Evolutionary conservation across 1,140 invertebrate species (phyloP).

Genomic region (Cepaea nemoralis): DNA sequence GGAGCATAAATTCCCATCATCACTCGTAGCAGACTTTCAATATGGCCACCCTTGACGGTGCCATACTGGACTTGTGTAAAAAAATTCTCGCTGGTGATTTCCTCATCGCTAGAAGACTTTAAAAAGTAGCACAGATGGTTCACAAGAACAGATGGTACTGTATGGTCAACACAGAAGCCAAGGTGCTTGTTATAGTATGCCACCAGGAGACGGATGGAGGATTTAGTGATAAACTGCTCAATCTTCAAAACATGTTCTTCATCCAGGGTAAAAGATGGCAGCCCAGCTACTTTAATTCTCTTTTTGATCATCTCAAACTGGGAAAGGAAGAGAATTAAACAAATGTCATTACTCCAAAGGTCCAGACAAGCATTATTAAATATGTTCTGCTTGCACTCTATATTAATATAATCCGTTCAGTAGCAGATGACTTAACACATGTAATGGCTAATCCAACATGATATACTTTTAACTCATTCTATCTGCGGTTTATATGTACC

Average conservation of each 20-base stretch:
- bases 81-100: constrained; percentile 64
- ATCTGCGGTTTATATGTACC: too few species aligned
- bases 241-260: constrained; percentile 61
- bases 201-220: constrained; percentile 58
- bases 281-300: constrained; percentile 57
- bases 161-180: constrained; percentile 61
- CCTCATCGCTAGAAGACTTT: constrained; percentile 57
- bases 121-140: constrained; percentile 70
- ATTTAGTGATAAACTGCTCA: constrained; percentile 59
- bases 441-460: too few species aligned
- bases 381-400: too few species aligned
- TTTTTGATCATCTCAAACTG: constrained; percentile 65
- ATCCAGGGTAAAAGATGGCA: constrained; percentile 63
- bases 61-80: constrained; percentile 68
- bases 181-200: constrained; percentile 63
- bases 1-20: constrained; percentile 72
- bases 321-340: too few species aligned
- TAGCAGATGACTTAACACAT: too few species aligned
- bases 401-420: too few species aligned
- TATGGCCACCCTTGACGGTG: constrained; percentile 64
- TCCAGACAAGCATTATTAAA: too few species aligned
- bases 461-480: too few species aligned
- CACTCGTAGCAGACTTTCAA: constrained; percentile 68
- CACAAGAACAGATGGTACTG: constrained; percentile 59
- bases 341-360: too few species aligned